Conservation (phyloP, 2,888 invertebrate genomes). For the Mermis nigrescens region DNA sequence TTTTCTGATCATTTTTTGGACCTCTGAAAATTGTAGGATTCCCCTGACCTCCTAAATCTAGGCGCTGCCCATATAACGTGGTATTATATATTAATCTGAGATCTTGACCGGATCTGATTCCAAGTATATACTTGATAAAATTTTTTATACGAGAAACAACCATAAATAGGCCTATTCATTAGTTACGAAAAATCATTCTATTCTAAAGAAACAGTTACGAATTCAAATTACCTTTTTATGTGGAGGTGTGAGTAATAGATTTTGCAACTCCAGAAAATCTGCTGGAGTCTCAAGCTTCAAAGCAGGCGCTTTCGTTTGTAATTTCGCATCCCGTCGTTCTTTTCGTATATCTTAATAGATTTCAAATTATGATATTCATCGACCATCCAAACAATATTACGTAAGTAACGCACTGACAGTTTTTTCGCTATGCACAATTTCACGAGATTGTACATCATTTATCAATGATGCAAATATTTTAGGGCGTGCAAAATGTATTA, state of each 20-base stretch:
- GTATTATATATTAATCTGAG: too few species aligned
- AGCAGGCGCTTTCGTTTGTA: neutral
- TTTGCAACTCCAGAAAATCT: neutral
- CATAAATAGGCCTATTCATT: neutral
- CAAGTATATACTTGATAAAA: too few species aligned
- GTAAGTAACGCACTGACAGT: neutral
- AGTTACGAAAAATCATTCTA: neutral
- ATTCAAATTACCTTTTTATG: slow-evolving; percentile 1
- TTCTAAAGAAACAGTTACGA: neutral
- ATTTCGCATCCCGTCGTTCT: neutral
- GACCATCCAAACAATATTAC: too few species aligned
- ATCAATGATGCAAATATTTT: too few species aligned
- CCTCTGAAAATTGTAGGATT: too few species aligned
- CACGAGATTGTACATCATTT: too few species aligned
- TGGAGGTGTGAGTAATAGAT: neutral
- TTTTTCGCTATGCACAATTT: neutral
- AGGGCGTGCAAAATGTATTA: too few species aligned
- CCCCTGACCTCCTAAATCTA: too few species aligned
- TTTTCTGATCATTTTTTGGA: too few species aligned
- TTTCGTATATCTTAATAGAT: neutral
- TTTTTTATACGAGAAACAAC: too few species aligned
- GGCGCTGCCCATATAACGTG: too few species aligned
- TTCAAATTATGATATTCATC: neutral
- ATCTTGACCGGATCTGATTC: too few species aligned
- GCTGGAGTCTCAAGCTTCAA: neutral